Conservation (phyloP, 2,113 vertebrate genomes). For the Bothrops jararaca region DNA sequence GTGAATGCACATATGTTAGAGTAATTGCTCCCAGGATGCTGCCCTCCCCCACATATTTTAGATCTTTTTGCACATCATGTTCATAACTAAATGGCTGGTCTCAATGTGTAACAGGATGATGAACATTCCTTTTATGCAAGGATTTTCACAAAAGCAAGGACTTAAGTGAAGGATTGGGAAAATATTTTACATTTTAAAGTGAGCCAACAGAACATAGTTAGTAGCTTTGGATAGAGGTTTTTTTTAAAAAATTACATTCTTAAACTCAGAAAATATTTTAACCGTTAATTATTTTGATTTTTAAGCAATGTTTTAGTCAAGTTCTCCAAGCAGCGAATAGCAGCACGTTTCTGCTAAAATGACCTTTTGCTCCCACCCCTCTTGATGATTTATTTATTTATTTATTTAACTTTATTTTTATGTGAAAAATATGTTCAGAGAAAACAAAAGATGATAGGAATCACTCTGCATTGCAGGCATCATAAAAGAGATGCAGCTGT, state of each 20-base stretch:
- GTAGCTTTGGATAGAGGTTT: background rate
- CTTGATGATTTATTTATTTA: slow-evolving; percentile 1
- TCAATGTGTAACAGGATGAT: background rate
- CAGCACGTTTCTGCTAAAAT: background rate
- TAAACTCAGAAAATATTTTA: background rate
- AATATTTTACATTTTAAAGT: background rate
- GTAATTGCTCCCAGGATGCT: background rate
- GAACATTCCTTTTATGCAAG: background rate
- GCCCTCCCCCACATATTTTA: background rate
- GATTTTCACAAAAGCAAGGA: background rate
- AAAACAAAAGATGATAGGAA: slow-evolving; percentile 15
- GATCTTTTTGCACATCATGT: background rate
- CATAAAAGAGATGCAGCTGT: slow-evolving; percentile 11
- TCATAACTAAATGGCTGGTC: background rate
- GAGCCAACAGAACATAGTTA: background rate
- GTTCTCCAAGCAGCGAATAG: background rate
- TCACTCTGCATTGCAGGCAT: slow-evolving; percentile 11
- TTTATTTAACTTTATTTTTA: background rate
- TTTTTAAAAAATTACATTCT: background rate
- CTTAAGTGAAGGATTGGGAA: background rate
- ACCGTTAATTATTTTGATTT: slow-evolving; percentile 10
- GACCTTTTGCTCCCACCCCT: background rate
- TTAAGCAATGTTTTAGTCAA: background rate
- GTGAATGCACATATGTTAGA: background rate
- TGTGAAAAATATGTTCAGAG: background rate